These are phyloP conservation scores for Euzophera pinguis DNA, from an alignment of 2,888 invertebrate species.

Conservation along the genomic window DNA sequence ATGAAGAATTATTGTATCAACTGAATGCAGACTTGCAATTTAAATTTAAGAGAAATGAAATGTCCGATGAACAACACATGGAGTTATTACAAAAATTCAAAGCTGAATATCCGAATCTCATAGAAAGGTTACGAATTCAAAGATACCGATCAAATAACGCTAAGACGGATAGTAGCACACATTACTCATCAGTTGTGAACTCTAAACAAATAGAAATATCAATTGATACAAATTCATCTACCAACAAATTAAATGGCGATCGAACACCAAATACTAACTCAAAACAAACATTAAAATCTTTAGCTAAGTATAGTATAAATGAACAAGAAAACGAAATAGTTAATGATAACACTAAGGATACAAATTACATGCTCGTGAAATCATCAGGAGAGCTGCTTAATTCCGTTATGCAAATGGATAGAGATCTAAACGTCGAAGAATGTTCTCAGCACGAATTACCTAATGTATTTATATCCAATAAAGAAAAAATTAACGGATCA, in stretches of 20 bases:
- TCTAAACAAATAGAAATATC: conserved; percentile 16
- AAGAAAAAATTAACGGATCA: neutral
- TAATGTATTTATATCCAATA: neutral
- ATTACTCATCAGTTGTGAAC: conserved; percentile 23
- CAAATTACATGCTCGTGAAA: conserved; percentile 31
- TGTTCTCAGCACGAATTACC: conserved; percentile 1
- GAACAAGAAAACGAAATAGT: neutral
- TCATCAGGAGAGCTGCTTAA: conserved; percentile 45
- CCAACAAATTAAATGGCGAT: neutral
- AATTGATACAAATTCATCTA: conserved; percentile 5
- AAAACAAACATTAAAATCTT: neutral
- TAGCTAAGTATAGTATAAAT: neutral
- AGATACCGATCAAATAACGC: conserved; percentile 23
- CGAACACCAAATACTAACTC: neutral
- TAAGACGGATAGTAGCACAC: conserved; percentile 29
- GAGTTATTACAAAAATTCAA: conserved; percentile 50
- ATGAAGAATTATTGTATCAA: conserved; percentile 49
- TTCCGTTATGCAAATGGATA: conserved; percentile 31
- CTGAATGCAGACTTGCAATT: conserved; percentile 53
- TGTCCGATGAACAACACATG: conserved; percentile 28
- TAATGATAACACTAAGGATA: conserved; percentile 13
- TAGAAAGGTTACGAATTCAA: conserved; percentile 39
- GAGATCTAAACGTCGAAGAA: conserved; percentile 10
- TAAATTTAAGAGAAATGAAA: conserved; percentile 41
- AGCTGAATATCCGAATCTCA: conserved; percentile 41